Conservation (phyloP, 2,888 invertebrate species). For the Rhodophaea formosa region DNA sequence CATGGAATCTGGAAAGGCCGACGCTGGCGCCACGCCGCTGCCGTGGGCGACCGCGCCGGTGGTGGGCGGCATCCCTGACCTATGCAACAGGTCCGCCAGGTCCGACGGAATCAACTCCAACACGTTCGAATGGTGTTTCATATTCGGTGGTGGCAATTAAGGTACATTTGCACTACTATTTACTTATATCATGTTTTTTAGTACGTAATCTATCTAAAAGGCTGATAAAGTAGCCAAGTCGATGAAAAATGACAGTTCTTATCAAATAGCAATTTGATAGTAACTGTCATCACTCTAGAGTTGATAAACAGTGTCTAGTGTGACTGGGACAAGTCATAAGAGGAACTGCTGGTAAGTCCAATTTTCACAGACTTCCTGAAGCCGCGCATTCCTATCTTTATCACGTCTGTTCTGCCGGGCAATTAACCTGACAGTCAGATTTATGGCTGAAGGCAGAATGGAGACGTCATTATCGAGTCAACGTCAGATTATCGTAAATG, state of each 20-base stretch:
- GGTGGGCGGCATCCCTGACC: constrained; percentile 51
- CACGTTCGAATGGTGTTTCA: constrained; percentile 4
- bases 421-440: constrained; percentile 10
- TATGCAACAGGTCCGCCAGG: constrained; percentile 36
- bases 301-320: too few relatives aligned
- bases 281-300: too few relatives aligned
- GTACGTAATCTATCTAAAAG: too few relatives aligned
- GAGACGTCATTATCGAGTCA: constrained; percentile 5
- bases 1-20: constrained; percentile 32
- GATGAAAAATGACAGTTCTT: too few relatives aligned
- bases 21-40: constrained; percentile 20
- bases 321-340: too few relatives aligned
- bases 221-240: too few relatives aligned
- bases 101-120: constrained; percentile 23
- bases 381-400: constrained; percentile 9
- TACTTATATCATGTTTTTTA: too few relatives aligned
- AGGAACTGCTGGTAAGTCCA: neutral
- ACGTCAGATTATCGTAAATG: constrained; percentile 12
- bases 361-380: constrained; percentile 10
- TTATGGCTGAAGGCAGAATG: constrained; percentile 8
- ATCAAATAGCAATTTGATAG: too few relatives aligned
- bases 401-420: neutral
- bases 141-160: neutral
- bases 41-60: constrained; percentile 25
- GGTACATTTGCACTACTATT: too few relatives aligned